phyloP scores from a whole-genome alignment of 2,797 vertebrate species.

The Trichosurus vulpecula region DNA sequence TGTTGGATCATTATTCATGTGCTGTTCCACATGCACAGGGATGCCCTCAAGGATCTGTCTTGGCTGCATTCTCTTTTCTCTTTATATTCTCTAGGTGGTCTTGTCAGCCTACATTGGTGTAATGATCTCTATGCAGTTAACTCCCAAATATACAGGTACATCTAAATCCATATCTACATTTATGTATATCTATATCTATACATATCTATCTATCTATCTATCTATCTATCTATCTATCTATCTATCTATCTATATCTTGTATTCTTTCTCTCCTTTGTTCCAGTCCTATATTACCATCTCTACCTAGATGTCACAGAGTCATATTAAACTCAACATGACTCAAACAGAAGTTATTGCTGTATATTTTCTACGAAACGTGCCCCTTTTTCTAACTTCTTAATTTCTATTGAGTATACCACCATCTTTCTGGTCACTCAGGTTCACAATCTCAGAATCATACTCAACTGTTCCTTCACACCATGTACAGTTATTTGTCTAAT shows the following conservation, averaged over 20 bases:
- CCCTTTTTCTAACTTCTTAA: neutral
- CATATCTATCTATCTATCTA: too few species aligned
- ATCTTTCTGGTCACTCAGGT: neutral
- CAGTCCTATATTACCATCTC: neutral
- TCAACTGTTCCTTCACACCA: neutral
- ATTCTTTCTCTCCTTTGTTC: neutral
- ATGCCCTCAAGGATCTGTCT: neutral
- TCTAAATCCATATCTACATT: neutral
- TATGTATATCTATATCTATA: too few species aligned
- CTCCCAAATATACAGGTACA: neutral
- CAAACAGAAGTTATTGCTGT: neutral
- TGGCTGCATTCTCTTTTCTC: neutral
- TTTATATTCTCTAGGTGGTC: neutral
- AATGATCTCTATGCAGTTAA: neutral
- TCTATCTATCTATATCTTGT: too few species aligned
- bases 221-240: too few species aligned
- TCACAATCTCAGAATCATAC: neutral
- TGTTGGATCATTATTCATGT: neutral
- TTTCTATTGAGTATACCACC: neutral
- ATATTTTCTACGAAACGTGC: neutral
- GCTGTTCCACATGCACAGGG: neutral
- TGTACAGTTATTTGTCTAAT: neutral
- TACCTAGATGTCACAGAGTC: neutral
- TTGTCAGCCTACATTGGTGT: neutral
- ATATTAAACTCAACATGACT: neutral